Conservation (phyloP, 2,888 invertebrate genomes). For the Mycalesis mineus region DNA sequence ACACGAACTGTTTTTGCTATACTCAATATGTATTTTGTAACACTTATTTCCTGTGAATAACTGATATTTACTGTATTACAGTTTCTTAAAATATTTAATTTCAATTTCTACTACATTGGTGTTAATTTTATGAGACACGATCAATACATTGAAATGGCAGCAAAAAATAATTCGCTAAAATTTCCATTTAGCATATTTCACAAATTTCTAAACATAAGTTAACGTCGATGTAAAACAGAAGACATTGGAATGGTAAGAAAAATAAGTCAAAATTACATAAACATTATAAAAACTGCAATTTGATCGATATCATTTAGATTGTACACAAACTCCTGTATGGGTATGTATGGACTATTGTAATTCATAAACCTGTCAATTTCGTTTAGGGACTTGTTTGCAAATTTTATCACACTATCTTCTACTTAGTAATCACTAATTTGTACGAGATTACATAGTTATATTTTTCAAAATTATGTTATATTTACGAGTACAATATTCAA, state of each 20-base stretch:
- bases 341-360: too few relatives aligned
- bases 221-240: neutral
- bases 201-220: too few relatives aligned
- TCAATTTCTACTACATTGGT: neutral
- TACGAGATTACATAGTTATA: neutral
- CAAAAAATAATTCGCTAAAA: too few relatives aligned
- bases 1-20: constrained; percentile 9
- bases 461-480: neutral
- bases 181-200: too few relatives aligned
- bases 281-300: too few relatives aligned
- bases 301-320: too few relatives aligned
- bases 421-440: neutral
- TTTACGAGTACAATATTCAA: neutral
- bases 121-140: neutral
- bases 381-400: too few relatives aligned
- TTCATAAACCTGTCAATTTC: too few relatives aligned
- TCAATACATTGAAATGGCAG: too few relatives aligned
- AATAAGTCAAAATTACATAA: neutral
- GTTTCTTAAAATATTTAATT: neutral
- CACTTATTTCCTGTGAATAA: constrained; percentile 65
- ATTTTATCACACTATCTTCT: too few relatives aligned
- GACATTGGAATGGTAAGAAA: neutral
- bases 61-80: constrained; percentile 43
- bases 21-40: constrained; percentile 17
- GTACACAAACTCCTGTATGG: too few relatives aligned